Evolutionary conservation across 2,113 vertebrate genomes (phyloP), one percentile per base, ranked within the genome.

Genomic region (Phylloscopus trochilus): DNA sequence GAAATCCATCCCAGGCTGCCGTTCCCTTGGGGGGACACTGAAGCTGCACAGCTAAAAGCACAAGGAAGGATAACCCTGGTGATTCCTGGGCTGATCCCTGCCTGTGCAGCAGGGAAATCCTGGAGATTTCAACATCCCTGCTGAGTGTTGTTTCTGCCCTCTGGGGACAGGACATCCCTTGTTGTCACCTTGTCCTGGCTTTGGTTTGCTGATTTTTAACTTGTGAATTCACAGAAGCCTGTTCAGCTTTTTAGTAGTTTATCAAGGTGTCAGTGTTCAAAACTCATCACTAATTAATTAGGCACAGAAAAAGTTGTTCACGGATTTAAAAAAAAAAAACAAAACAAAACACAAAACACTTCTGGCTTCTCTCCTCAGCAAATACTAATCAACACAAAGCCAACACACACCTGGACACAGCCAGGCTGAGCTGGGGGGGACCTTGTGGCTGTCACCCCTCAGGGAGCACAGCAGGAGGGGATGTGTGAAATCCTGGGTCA

Each of bases 61-160:
- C 2, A 0, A 21, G 46, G 62, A 52, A 37, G 7, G 21, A 14
- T 8, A 31, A 18, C 15, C 3, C 10, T 2, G 16, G 26, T n/a
- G 53, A 15, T 30, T 41, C 23, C 56, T 15, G 28, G 35, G n/a
- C 44, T 69, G 35, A 13, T 33, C 78, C 43, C n/a, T 76, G 52
- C n/a, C 43, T 7, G 2, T 30, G 59, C 31, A 56, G 56, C n/a
- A 49, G 22, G 33, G 39, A 73, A n/a, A 31, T 78, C 35, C 44
- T 44, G 41, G 26, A 31, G 19, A 51, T 59, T 59, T 35, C 22
- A 16, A 11, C 56, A 35, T n/a, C 56, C 18, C n/a, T 28, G 63
- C n/a, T 28, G 63, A 37, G 63, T 12, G 59, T 6, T 53, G 2
- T n/a, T 68, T 43, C 41, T 68, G 62, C 24, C 72, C 16, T 67